These are phyloP conservation scores for Watsonalla cultraria DNA, from an alignment of 2,888 invertebrate genomes.

Conservation along the genomic window DNA sequence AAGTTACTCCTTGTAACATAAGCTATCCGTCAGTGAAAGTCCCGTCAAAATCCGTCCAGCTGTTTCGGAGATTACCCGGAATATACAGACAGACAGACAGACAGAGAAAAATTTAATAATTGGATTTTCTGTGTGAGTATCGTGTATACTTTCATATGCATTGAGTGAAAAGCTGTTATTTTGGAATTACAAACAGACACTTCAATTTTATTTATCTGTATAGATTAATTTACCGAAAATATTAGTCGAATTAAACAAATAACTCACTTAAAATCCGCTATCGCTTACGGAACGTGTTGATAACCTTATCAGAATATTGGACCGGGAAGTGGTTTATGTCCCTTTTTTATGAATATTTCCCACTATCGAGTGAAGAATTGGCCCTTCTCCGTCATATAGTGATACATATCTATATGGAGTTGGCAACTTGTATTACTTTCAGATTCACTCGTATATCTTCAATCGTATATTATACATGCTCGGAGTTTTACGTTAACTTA, in stretches of 20 bases:
- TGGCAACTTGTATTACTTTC: not conserved
- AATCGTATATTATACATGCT: not conserved
- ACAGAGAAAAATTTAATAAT: no score
- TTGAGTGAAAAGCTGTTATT: no score
- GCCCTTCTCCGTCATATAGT: constrained; percentile 1
- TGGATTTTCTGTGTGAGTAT: no score
- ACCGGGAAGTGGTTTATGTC: constrained; percentile 16
- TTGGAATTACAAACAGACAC: no score
- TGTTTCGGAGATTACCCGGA: no score
- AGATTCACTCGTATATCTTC: not conserved
- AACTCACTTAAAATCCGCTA: not conserved
- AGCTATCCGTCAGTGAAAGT: no score
- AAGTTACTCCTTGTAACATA: no score
- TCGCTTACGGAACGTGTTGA: not conserved
- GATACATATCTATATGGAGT: not conserved
- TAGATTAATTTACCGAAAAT: no score
- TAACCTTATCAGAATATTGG: constrained; percentile 15
- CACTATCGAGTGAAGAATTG: constrained; percentile 17
- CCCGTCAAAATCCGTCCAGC: no score
- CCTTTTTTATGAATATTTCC: constrained; percentile 17
- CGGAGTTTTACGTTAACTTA: not conserved
- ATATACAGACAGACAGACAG: no score
- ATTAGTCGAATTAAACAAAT: not conserved
- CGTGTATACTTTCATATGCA: no score
- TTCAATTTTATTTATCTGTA: no score